These are phyloP conservation scores for Tanypteryx hageni DNA, from an alignment of 2,888 invertebrate species.

Conservation along the genomic window DNA sequence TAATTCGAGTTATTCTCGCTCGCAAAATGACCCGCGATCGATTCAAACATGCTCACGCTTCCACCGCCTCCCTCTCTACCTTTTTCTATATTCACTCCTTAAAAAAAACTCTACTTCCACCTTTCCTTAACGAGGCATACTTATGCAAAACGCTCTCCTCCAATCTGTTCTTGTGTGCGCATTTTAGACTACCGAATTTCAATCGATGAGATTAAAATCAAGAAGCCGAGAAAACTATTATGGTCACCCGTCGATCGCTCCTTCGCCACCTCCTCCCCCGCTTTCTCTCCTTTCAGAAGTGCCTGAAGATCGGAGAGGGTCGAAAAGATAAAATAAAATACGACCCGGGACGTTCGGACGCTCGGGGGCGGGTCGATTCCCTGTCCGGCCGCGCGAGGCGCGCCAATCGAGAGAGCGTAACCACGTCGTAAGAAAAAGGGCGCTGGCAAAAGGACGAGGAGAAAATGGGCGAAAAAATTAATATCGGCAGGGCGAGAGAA, in stretches of 20 bases:
- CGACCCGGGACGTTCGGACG: background rate
- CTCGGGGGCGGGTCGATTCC: background rate
- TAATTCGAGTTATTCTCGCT: conserved; percentile 43
- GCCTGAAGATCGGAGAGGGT: background rate
- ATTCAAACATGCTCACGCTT: background rate
- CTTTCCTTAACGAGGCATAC: conserved; percentile 30
- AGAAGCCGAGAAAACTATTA: background rate
- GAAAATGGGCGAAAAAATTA: no score
- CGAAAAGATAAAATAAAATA: background rate
- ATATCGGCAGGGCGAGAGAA: background rate
- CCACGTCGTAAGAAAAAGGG: no score
- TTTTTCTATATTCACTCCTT: background rate
- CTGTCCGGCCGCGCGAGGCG: background rate
- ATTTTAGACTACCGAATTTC: conserved; percentile 45
- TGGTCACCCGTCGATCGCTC: background rate
- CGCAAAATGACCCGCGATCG: background rate
- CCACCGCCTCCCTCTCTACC: no score
- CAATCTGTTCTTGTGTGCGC: conserved; percentile 11
- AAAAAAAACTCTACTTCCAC: background rate
- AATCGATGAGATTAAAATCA: conserved; percentile 57
- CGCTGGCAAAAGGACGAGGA: no score
- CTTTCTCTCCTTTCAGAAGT: background rate
- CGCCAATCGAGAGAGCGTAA: background rate
- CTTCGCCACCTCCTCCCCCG: conserved; percentile 9
- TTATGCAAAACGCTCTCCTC: conserved; percentile 54